Conservation (phyloP, 1,140 invertebrate genomes). For the Eubasilissa regina region DNA sequence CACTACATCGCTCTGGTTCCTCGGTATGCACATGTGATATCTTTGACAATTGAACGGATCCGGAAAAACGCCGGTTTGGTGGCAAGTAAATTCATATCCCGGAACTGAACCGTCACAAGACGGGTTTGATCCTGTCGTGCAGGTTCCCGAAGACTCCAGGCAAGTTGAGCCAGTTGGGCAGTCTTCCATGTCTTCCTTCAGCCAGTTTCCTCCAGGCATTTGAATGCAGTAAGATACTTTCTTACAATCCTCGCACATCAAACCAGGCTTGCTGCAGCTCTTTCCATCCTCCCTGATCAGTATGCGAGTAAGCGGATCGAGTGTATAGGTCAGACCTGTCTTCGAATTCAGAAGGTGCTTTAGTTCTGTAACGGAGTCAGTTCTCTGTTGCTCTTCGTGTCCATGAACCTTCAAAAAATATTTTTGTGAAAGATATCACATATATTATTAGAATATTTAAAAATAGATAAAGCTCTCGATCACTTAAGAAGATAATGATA, state of each 20-base stretch:
- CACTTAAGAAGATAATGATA: no score
- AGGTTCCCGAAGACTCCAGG: not conserved
- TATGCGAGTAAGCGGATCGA: no score
- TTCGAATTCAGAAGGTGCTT: no score
- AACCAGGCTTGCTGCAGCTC: conserved; percentile 40
- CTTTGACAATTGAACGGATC: conserved; percentile 66
- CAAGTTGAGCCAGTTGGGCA: conserved; percentile 40
- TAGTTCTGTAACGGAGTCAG: no score
- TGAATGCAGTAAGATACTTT: conserved; percentile 27
- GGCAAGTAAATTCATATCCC: conserved; percentile 41
- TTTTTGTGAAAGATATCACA: no score
- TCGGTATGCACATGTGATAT: conserved; percentile 66
- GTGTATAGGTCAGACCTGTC: no score
- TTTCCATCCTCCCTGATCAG: not conserved
- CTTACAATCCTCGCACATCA: conserved; percentile 41
- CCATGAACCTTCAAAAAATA: no score
- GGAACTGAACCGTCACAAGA: conserved; percentile 17
- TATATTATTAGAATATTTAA: no score
- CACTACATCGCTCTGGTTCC: not conserved
- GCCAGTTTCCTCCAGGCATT: not conserved
- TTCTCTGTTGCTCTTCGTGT: no score
- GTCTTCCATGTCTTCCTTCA: not conserved
- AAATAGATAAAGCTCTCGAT: no score
- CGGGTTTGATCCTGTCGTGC: conserved; percentile 32
- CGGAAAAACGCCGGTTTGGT: conserved; percentile 63